Evolutionary conservation across 2,113 vertebrate species (phyloP).

Genomic region (Verasper variegatus): DNA sequence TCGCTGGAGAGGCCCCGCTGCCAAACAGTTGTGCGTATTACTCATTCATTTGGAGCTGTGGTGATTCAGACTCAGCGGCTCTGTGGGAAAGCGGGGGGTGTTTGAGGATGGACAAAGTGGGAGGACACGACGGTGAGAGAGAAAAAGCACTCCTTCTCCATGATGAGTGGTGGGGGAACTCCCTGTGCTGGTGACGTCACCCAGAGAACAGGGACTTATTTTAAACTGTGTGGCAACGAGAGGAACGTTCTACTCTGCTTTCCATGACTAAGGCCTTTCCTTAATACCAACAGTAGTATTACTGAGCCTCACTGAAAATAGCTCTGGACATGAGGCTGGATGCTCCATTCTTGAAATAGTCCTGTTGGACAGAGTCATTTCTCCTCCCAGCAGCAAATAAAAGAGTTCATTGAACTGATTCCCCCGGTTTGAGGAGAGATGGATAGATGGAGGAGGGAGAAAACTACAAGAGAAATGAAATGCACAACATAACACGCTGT

Average conservation of each 20-base stretch:
- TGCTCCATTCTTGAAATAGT: constrained; percentile 57
- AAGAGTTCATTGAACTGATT: constrained; percentile 39
- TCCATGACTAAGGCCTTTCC: constrained; percentile 62
- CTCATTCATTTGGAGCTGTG: constrained; percentile 26
- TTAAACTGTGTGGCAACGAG: constrained; percentile 46
- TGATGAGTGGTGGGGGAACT: constrained; percentile 49
- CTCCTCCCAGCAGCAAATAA: constrained; percentile 45
- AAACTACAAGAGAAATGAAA: neutral
- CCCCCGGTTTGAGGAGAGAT: constrained; percentile 8
- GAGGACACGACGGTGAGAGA: constrained; percentile 21
- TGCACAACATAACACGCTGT: no score
- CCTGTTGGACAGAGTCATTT: constrained; percentile 13
- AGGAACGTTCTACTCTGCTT: constrained; percentile 56
- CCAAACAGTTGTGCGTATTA: constrained; percentile 63
- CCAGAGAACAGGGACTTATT: constrained; percentile 20
- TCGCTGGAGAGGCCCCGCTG: constrained; percentile 1
- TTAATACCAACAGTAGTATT: constrained; percentile 44
- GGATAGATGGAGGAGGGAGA: neutral
- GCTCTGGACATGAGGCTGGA: constrained; percentile 38
- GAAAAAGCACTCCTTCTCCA: constrained; percentile 6
- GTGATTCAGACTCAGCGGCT: constrained; percentile 46
- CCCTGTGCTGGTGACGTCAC: constrained; percentile 55
- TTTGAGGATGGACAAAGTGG: constrained; percentile 43
- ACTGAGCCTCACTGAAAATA: constrained; percentile 54
- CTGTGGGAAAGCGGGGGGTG: constrained; percentile 75